Evolutionary conservation across 2,888 invertebrate species (phyloP).

Genomic region (Darwinula stevensoni): DNA sequence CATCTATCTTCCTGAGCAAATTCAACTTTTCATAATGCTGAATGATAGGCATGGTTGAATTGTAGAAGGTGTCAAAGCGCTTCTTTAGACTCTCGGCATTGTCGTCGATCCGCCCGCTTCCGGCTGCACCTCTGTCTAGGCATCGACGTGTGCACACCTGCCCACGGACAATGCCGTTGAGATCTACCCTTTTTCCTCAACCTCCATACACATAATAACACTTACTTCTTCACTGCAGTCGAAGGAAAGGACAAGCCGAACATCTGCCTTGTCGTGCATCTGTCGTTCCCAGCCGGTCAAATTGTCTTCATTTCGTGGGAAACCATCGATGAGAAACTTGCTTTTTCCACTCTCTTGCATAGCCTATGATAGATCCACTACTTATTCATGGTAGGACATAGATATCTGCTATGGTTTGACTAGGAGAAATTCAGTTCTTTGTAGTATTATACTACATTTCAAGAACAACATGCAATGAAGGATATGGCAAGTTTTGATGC

Average conservation of each 20-base stretch:
- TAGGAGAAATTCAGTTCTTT: no score
- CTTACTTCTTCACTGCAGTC: slow-evolving; percentile 45
- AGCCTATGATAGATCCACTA: slow-evolving; percentile 12
- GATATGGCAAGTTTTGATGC: no score
- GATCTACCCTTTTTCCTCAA: no score
- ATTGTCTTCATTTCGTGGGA: slow-evolving; percentile 89
- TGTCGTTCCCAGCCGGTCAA: slow-evolving; percentile 63
- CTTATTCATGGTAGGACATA: no score
- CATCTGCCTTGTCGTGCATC: slow-evolving; percentile 50
- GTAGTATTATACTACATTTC: background rate
- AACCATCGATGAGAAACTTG: slow-evolving; percentile 86
- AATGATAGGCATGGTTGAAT: slow-evolving; percentile 68
- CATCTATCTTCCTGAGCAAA: slow-evolving; percentile 43
- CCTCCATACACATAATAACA: slow-evolving; percentile 6
- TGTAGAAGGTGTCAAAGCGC: slow-evolving; percentile 51
- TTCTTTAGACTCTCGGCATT: slow-evolving; percentile 62
- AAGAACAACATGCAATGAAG: no score
- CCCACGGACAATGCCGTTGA: slow-evolving; percentile 8
- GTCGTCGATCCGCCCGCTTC: slow-evolving; percentile 79
- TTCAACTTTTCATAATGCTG: slow-evolving; percentile 37
- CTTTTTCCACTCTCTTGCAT: slow-evolving; percentile 27
- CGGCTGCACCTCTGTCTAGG: slow-evolving; percentile 50
- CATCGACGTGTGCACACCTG: slow-evolving; percentile 56
- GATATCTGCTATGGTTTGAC: no score
- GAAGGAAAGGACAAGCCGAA: slow-evolving; percentile 70